Evolutionary conservation across 1,140 invertebrate species (phyloP).

Genomic region (Halictus rubicundus): DNA sequence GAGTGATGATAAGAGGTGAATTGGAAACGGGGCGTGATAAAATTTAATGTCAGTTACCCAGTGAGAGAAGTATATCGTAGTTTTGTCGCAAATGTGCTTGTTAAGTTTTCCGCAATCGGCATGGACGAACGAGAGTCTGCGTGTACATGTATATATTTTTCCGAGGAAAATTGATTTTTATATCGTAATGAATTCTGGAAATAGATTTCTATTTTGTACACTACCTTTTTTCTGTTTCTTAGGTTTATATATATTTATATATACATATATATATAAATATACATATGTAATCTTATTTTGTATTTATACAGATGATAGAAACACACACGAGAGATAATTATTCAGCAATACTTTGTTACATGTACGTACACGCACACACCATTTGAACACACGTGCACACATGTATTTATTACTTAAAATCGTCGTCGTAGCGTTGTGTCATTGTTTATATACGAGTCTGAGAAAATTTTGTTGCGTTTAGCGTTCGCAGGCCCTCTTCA

Average conservation of each 20-base stretch:
- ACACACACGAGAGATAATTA: conserved; percentile 44
- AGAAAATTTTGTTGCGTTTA: conserved; percentile 56
- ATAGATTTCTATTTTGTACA: conserved; percentile 67
- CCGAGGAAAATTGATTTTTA: conserved; percentile 49
- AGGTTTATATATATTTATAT: conserved; percentile 18
- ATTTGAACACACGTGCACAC: conserved; percentile 1
- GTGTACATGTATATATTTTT: conserved; percentile 53
- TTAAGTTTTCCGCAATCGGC: conserved; percentile 47
- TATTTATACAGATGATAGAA: conserved; percentile 57
- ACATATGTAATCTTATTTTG: conserved; percentile 60
- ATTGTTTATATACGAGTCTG: conserved; percentile 31
- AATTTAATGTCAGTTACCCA: conserved; percentile 59
- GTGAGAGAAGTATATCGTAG: conserved; percentile 55
- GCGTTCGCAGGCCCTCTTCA: conserved; percentile 23
- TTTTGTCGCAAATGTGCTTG: conserved; percentile 45
- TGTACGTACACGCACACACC: conserved; percentile 30
- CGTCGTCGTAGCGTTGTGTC: conserved; percentile 34
- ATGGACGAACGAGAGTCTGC: conserved; percentile 25
- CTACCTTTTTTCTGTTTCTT: conserved; percentile 52
- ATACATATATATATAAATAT: background rate
- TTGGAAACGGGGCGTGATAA: background rate
- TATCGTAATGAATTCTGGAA: conserved; percentile 48
- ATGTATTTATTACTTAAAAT: conserved; percentile 62
- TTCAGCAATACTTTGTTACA: conserved; percentile 57
- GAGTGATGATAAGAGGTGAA: background rate